Evolutionary conservation across 2,797 vertebrate genomes (phyloP).

Genomic region (Mastacembelus armatus): DNA sequence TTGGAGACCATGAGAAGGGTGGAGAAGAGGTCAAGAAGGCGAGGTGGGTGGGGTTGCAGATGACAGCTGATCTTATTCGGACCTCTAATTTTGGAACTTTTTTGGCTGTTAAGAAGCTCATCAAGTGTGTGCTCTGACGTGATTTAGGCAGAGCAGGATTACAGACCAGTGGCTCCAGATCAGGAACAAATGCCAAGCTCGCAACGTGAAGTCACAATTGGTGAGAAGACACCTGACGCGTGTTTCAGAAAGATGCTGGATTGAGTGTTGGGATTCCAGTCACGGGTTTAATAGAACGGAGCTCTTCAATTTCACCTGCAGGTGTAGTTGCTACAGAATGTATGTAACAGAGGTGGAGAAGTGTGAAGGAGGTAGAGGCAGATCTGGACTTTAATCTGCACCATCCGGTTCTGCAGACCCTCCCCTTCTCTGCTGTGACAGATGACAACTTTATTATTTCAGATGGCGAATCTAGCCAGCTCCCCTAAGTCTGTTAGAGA

Average conservation of each 20-base stretch:
- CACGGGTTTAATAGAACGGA: slow-evolving; percentile 58
- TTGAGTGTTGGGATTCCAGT: slow-evolving; percentile 59
- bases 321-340: slow-evolving; percentile 45
- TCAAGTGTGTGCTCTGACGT: neutral
- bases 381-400: slow-evolving; percentile 79
- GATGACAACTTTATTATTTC: slow-evolving; percentile 87
- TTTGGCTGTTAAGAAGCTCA: slow-evolving; percentile 37
- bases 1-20: slow-evolving; percentile 12
- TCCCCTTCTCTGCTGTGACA: slow-evolving; percentile 75
- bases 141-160: slow-evolving; percentile 31
- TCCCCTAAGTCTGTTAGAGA: slow-evolving; percentile 63
- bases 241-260: slow-evolving; percentile 26
- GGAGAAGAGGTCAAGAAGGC: slow-evolving; percentile 15
- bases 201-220: slow-evolving; percentile 25
- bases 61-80: slow-evolving; percentile 29
- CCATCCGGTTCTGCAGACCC: slow-evolving; percentile 54
- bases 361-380: slow-evolving; percentile 51
- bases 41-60: slow-evolving; percentile 26
- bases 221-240: slow-evolving; percentile 40
- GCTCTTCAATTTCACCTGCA: slow-evolving; percentile 67
- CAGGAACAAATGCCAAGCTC: slow-evolving; percentile 38
- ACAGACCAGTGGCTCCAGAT: slow-evolving; percentile 28
- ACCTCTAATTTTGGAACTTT: slow-evolving; percentile 56
- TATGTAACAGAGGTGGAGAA: slow-evolving; percentile 34
- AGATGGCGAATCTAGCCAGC: slow-evolving; percentile 78